Base-by-base conservation (phyloP, 2,797 vertebrate species). In the Merluccius polli region DNA sequence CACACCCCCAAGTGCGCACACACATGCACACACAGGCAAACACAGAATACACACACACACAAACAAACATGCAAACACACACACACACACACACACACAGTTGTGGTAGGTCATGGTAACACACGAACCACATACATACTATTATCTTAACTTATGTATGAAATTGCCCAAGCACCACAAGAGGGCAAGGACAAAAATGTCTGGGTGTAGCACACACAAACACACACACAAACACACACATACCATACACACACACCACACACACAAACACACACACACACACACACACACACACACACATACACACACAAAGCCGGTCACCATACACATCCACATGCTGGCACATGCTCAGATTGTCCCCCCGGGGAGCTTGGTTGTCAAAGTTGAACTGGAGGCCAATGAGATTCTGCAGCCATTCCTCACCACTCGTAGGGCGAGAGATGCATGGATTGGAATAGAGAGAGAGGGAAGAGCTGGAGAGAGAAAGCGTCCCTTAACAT, bases 371-470 rank as follows among this genome's bases (percentile, higher is more conserved):
- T 75, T 82, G 41, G 44, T 48, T 82, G 82, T 84, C 79, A 81
- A 86, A 87, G 89, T 90, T 90, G 86, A 92, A 88, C 82, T 65
- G 35, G 83, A 87, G 89, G 89, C 84, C 87, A 90, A 88, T 88
- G 85, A 88, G 86, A 90, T 92, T 87, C 88, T 80, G 81, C 87
- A 85, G 81, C 88, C 85, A 86, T 84, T 90, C 77, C 78, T 70
- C 48, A 72, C 38, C 24, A 18, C 36, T 72, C 31, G 18, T 8
- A 70, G 31, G 33, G 31, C 31, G 9, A 70, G 69, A 59, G 48
- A 59, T n/a, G 6, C 48, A n/a, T n/a, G 21, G 48, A 9, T n/a
- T n/a, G 21, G 15, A 9, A 59, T 5, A 59, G 48, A 52, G 44
- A 52, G 44, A 21, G 44, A 52, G 44, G 21, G 44, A 52, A 21